Conservation (phyloP, 1,140 invertebrate genomes). For the Pogonomyrmex californicus region DNA sequence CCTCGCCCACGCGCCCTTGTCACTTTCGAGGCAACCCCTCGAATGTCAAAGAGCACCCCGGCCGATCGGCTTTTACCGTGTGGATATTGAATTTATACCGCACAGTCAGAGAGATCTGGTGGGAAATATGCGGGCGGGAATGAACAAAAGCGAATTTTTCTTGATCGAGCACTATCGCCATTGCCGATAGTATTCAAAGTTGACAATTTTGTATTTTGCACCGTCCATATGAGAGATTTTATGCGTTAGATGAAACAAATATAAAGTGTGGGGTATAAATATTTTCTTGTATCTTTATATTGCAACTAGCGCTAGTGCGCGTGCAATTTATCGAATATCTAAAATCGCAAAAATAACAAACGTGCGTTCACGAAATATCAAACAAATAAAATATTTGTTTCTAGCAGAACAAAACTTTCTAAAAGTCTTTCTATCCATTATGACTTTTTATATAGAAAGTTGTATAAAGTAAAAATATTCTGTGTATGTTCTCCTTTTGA, state of each 20-base stretch:
- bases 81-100: conserved; percentile 65
- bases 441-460: background rate
- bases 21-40: conserved; percentile 48
- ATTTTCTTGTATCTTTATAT: background rate
- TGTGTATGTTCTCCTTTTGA: conserved; percentile 30
- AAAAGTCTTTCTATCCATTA: conserved; percentile 1
- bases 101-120: conserved; percentile 56
- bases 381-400: conserved; percentile 28
- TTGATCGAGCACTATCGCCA: conserved; percentile 30
- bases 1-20: conserved; percentile 39
- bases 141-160: conserved; percentile 61
- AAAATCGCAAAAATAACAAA: conserved; percentile 23
- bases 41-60: conserved; percentile 46
- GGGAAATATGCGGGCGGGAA: conserved; percentile 58
- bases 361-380: background rate
- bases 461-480: conserved; percentile 15
- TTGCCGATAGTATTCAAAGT: conserved; percentile 36
- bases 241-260: conserved; percentile 26
- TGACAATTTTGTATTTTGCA: conserved; percentile 47
- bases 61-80: conserved; percentile 63
- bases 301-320: background rate
- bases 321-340: background rate
- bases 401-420: background rate
- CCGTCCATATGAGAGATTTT: background rate
- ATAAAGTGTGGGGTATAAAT: background rate